Evolutionary conservation across 2,797 vertebrate genomes (phyloP).

Genomic region (Peromyscus melanophrys): DNA sequence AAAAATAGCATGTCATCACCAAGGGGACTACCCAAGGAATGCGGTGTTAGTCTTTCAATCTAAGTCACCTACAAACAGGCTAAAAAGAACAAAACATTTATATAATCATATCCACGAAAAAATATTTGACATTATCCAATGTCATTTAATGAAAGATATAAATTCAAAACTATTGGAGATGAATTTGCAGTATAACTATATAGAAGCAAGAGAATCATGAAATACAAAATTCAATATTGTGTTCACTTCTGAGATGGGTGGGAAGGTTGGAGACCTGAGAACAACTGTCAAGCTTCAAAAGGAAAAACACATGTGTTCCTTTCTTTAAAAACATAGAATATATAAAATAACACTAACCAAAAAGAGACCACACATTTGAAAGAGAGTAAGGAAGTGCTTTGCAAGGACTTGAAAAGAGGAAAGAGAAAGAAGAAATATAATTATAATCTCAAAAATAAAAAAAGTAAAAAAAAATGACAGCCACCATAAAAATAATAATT

Average conservation of each 20-base stretch:
- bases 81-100: not conserved
- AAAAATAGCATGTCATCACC: not conserved
- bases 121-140: not conserved
- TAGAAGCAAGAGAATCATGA: not conserved
- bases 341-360: not conserved
- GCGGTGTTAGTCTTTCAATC: not conserved
- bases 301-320: not conserved
- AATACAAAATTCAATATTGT: slow-evolving; percentile 1
- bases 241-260: not conserved
- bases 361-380: not conserved
- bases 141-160: not conserved
- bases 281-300: not conserved
- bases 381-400: not conserved
- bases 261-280: not conserved
- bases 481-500: not conserved
- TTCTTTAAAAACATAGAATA: not conserved
- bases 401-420: not conserved
- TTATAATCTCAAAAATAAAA: not conserved
- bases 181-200: not conserved
- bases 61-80: slow-evolving; percentile 12
- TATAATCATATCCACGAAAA: not conserved
- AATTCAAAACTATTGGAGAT: not conserved
- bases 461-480: not conserved
- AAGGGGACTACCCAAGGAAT: not conserved
- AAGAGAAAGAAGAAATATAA: not conserved